A percentile compares a stretch with the other conserved stretches of the same genome.
phyloP scores from a whole-genome alignment of 2,888 invertebrate genomes.

The Sepiola atlantica region DNA sequence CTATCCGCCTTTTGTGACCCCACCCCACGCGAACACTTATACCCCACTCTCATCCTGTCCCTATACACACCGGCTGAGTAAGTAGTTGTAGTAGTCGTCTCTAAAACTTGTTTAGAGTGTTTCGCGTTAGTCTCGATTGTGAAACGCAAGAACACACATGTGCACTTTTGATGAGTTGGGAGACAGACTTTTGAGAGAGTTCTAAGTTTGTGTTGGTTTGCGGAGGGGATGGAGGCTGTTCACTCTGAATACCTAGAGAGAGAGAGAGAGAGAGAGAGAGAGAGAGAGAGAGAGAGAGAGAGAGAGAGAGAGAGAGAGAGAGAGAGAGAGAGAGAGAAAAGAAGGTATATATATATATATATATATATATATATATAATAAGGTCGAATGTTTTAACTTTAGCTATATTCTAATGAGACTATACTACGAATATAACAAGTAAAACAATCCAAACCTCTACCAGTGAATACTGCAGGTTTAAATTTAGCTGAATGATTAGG shows the following conservation, averaged over 20 bases:
- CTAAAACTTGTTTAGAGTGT: background rate
- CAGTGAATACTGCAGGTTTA: too few species aligned
- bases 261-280: background rate
- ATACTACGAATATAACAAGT: too few species aligned
- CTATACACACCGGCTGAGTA: background rate
- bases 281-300: background rate
- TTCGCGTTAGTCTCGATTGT: background rate
- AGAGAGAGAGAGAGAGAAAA: too few species aligned
- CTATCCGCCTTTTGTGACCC: background rate
- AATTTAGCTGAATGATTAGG: too few species aligned
- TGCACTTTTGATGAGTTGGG: background rate
- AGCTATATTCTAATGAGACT: too few species aligned
- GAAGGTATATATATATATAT: too few species aligned
- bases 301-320: too few species aligned
- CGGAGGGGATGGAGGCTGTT: background rate
- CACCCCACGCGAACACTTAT: background rate
- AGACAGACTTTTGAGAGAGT: background rate
- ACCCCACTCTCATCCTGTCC: background rate
- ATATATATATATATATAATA: too few species aligned
- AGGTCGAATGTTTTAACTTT: too few species aligned
- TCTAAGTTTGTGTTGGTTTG: too few species aligned
- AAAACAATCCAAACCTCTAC: too few species aligned
- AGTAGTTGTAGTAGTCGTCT: background rate
- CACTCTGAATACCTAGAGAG: background rate
- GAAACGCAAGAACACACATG: background rate